Conservation (phyloP, 2,113 vertebrate genomes). For the Cyphomyrus discorhynchus region DNA sequence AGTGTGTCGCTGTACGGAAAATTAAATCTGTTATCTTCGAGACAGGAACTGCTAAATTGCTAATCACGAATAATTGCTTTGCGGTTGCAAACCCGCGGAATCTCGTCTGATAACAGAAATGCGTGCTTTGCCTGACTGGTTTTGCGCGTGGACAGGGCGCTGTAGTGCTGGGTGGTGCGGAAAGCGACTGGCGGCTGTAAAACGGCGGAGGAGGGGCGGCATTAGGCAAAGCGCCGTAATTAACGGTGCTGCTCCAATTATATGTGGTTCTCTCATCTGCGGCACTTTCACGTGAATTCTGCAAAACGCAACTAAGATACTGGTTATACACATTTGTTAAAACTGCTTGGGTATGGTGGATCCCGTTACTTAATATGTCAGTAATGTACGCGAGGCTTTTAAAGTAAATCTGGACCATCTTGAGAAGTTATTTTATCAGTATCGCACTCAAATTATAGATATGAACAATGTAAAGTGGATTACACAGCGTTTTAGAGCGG, state of each 20-base stretch:
- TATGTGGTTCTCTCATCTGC: background rate
- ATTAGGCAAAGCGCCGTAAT: background rate
- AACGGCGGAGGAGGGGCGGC: background rate
- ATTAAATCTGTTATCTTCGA: background rate
- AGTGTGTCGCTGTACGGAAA: background rate
- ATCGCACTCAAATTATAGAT: background rate
- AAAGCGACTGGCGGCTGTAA: background rate
- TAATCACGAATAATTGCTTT: background rate
- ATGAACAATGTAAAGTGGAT: background rate
- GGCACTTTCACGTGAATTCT: background rate
- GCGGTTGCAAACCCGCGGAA: background rate
- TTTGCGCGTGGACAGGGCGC: background rate
- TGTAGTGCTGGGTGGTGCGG: background rate
- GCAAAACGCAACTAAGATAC: background rate
- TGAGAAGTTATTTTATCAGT: background rate
- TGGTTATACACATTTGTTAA: background rate
- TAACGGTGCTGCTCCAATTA: background rate
- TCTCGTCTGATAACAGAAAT: background rate
- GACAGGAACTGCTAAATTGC: background rate
- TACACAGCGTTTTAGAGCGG: background rate
- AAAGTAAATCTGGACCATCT: background rate
- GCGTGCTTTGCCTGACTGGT: background rate
- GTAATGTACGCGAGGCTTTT: background rate
- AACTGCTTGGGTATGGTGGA: background rate
- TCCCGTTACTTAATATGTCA: background rate